A percentile compares a stretch with the other conserved stretches of the same genome.
Conservation (phyloP, 1,140 invertebrate genomes). For the Zaprionus lachaisei region DNA sequence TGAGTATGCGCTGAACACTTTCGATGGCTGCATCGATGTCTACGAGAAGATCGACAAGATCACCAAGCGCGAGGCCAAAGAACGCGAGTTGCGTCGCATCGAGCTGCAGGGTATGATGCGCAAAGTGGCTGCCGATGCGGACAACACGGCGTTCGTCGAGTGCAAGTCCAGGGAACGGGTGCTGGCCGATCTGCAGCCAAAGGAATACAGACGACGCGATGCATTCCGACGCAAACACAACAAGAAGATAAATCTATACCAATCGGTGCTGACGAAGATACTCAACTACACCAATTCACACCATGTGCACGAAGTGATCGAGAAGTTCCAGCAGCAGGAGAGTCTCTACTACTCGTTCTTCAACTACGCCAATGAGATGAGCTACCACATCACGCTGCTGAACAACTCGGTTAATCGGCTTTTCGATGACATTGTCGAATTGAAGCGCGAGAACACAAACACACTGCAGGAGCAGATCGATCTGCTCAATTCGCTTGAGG, state of each 20-base stretch:
- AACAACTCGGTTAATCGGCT: conserved; percentile 76
- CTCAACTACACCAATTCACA: conserved; percentile 60
- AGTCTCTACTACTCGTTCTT: conserved; percentile 78
- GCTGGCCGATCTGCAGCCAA: conserved; percentile 71
- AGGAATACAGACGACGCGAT: conserved; percentile 67
- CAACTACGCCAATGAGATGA: conserved; percentile 80
- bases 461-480: conserved; percentile 60
- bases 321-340: conserved; percentile 75
- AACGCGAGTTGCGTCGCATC: conserved; percentile 59
- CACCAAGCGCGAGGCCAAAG: conserved; percentile 60
- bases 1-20: conserved; percentile 70
- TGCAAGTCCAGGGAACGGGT: conserved; percentile 60
- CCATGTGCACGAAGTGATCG: conserved; percentile 67
- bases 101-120: conserved; percentile 77
- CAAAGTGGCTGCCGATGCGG: conserved; percentile 72
- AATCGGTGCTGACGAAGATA: conserved; percentile 72
- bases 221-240: conserved; percentile 65
- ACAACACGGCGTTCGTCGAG: conserved; percentile 67
- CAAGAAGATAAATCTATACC: conserved; percentile 73
- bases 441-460: conserved; percentile 66
- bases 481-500: conserved; percentile 56
- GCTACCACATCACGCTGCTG: conserved; percentile 71
- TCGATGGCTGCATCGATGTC: conserved; percentile 70
- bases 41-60: conserved; percentile 73
- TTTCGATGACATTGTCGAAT: conserved; percentile 63